Conservation (phyloP, 1,140 invertebrate genomes). For the Hormaphis cornu region DNA sequence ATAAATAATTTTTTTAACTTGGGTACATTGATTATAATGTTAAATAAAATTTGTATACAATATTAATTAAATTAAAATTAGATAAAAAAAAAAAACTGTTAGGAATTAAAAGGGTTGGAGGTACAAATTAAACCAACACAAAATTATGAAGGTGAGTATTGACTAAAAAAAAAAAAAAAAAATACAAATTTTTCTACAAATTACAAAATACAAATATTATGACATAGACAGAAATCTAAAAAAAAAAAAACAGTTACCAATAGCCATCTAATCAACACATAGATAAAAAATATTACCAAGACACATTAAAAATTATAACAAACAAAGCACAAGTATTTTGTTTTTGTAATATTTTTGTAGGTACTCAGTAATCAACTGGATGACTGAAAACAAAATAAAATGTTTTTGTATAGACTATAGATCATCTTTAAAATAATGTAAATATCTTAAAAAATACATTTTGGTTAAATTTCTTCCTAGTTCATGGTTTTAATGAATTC, state of each 20-base stretch:
- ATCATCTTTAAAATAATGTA: background rate
- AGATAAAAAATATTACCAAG: no score
- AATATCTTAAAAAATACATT: background rate
- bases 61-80: conserved; percentile 15
- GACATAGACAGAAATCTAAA: no score
- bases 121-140: background rate
- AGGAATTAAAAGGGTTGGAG: background rate
- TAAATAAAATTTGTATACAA: conserved; percentile 24
- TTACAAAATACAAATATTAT: no score
- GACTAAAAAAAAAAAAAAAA: no score
- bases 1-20: background rate
- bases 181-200: no score
- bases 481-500: conserved; percentile 99
- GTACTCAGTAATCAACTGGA: no score
- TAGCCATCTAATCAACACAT: no score
- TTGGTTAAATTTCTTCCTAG: conserved; percentile 43
- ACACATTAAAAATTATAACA: no score
- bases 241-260: no score
- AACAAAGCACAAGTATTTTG: no score
- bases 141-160: background rate
- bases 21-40: background rate
- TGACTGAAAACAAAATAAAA: no score
- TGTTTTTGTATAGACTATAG: background rate
- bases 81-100: background rate
- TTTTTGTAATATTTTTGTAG: no score